phyloP scores from a whole-genome alignment of 2,888 invertebrate genomes.

The Coenonympha glycerion region DNA sequence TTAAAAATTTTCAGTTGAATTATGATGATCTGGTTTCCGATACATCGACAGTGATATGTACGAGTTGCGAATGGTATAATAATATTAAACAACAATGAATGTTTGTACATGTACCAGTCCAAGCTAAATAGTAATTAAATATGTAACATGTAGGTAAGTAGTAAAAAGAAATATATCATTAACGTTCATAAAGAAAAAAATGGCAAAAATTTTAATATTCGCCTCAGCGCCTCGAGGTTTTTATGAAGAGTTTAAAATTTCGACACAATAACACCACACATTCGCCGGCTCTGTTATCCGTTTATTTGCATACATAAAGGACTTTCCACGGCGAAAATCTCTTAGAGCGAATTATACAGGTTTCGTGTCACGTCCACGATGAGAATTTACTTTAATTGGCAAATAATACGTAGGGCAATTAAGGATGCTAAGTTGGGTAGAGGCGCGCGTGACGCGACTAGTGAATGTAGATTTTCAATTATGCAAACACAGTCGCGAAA shows the following conservation, averaged over 20 bases:
- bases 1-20: background rate
- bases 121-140: background rate
- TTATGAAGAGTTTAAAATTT: conserved; percentile 22
- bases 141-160: background rate
- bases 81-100: too few relatives aligned
- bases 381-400: conserved; percentile 77
- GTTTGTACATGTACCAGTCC: too few relatives aligned
- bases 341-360: conserved; percentile 56
- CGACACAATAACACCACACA: conserved; percentile 19
- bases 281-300: conserved; percentile 32
- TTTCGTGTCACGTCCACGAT: conserved; percentile 72
- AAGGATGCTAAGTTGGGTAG: conserved; percentile 74
- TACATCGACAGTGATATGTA: too few relatives aligned
- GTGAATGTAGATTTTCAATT: conserved; percentile 67
- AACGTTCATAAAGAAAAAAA: conserved; percentile 2
- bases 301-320: conserved; percentile 50
- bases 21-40: too few relatives aligned
- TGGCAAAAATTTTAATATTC: conserved; percentile 9
- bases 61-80: too few relatives aligned
- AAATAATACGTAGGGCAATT: conserved; percentile 77
- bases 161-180: background rate
- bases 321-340: conserved; percentile 46
- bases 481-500: conserved; percentile 69
- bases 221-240: conserved; percentile 2
- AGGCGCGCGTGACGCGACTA: conserved; percentile 72